These are phyloP conservation scores for Gibbula magus DNA, from an alignment of 2,888 invertebrate genomes.

Conservation along the genomic window DNA sequence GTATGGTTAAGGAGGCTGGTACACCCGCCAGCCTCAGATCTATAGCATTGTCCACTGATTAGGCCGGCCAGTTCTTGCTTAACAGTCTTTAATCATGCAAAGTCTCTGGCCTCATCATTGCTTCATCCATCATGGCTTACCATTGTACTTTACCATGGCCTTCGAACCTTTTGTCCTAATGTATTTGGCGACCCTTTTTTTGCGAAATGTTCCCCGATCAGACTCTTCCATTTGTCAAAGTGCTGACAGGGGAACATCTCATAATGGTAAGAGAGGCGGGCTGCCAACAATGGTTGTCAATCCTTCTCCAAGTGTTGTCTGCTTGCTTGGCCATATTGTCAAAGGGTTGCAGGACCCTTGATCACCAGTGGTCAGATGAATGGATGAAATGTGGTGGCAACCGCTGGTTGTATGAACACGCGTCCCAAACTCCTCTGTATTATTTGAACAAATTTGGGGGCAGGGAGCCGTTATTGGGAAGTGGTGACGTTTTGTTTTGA, in stretches of 20 bases:
- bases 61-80: not conserved
- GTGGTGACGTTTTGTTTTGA: conserved; percentile 6
- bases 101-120: conserved; percentile 4
- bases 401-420: not conserved
- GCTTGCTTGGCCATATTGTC: not conserved
- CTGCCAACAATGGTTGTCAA: conserved; percentile 13
- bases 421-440: not conserved
- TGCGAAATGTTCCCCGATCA: not conserved
- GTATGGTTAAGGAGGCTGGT: not conserved
- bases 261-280: not conserved
- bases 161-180: not conserved
- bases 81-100: conserved; percentile 17
- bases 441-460: conserved; percentile 6
- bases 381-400: not conserved
- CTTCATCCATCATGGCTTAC: conserved; percentile 13
- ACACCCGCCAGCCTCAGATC: not conserved
- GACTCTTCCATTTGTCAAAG: not conserved
- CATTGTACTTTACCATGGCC: conserved; percentile 9
- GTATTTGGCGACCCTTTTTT: not conserved
- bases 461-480: not conserved
- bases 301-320: not conserved
- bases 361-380: conserved; percentile 7
- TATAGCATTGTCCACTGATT: not conserved
- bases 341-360: conserved; percentile 9
- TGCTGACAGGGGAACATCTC: not conserved